Evolutionary conservation across 1,140 invertebrate genomes (phyloP).

Genomic region (Alviniconcha marisindica): DNA sequence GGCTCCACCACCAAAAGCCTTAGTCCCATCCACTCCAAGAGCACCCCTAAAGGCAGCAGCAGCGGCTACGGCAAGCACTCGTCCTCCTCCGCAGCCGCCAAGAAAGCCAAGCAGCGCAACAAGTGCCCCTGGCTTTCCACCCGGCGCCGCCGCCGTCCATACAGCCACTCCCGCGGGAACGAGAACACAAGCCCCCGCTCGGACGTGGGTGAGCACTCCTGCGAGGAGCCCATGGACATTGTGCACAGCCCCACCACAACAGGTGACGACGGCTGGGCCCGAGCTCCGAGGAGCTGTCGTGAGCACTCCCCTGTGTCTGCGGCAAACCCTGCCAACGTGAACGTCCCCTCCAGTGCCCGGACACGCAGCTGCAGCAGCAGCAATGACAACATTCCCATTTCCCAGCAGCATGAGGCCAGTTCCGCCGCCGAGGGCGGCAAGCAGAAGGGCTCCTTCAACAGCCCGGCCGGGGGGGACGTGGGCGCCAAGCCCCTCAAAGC

Average conservation of each 20-base stretch:
- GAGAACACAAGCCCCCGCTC: conserved; percentile 27
- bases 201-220: background rate
- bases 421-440: background rate
- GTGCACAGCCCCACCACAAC: background rate
- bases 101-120: conserved; percentile 14
- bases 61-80: background rate
- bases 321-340: conserved; percentile 18
- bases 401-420: background rate
- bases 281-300: background rate
- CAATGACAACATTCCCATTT: background rate
- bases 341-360: background rate
- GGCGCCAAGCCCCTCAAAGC: background rate
- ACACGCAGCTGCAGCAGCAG: background rate
- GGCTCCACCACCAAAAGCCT: background rate
- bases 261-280: background rate
- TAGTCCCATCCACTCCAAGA: conserved; percentile 28
- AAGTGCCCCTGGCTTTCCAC: conserved; percentile 32
- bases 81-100: background rate
- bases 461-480: background rate
- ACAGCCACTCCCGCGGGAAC: conserved; percentile 12
- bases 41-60: conserved; percentile 26
- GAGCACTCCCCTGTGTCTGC: conserved; percentile 15
- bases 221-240: background rate
- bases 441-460: background rate
- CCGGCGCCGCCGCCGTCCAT: background rate